A percentile compares a stretch with the other conserved stretches of the same genome.
These are phyloP conservation scores for Lepus europaeus DNA, from an alignment of 2,113 vertebrate species.

Conservation along the genomic window DNA sequence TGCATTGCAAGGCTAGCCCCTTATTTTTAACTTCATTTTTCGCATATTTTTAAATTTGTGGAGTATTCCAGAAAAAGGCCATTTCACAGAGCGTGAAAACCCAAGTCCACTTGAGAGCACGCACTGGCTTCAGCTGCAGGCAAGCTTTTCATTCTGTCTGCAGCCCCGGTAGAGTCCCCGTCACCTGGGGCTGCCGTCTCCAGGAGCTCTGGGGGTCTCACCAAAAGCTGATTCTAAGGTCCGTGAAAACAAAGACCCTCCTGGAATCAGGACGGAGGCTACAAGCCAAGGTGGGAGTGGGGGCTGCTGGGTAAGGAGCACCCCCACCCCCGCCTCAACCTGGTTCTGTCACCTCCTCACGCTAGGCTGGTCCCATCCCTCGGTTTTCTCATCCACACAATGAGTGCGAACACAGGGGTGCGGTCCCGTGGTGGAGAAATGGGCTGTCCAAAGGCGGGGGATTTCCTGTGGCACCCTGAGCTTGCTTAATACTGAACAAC, in stretches of 20 bases:
- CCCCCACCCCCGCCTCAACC: no score
- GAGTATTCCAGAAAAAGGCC: neutral
- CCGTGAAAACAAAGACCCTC: neutral
- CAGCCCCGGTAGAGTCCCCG: no score
- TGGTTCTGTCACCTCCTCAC: neutral
- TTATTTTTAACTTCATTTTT: neutral
- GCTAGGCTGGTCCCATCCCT: no score
- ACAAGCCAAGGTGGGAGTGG: neutral
- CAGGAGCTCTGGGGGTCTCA: neutral
- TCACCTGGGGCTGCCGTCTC: no score
- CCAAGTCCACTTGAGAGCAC: neutral
- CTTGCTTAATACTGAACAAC: no score
- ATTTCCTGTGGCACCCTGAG: fast-evolving
- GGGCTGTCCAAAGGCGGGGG: fast-evolving
- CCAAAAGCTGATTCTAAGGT: neutral
- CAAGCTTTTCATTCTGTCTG: neutral
- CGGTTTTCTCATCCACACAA: neutral
- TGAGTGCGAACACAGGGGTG: fast-evolving
- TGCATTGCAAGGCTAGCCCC: no score
- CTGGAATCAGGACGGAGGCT: neutral
- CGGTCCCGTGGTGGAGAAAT: fast-evolving
- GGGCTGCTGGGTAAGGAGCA: fast-evolving
- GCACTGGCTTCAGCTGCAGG: no score
- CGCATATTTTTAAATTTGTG: neutral
- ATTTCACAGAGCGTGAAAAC: neutral